These are phyloP conservation scores for Puntigrus tetrazona DNA, from an alignment of 2,113 vertebrate genomes.

Conservation along the genomic window DNA sequence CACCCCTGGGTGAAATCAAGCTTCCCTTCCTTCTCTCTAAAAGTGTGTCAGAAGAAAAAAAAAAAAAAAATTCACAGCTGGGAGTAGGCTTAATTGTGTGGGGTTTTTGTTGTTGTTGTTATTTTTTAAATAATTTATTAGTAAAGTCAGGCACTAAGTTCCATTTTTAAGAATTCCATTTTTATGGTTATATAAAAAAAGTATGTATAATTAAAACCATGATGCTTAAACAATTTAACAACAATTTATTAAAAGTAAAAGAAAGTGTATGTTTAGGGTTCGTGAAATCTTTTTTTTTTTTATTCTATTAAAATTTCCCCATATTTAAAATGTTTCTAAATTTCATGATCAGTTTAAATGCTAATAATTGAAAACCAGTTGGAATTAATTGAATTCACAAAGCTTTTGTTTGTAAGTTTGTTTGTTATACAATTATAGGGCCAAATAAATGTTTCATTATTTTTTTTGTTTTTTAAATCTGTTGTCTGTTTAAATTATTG, in stretches of 20 bases:
- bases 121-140: not conserved
- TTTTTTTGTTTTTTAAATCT: no score
- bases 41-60: not conserved
- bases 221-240: no score
- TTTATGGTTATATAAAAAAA: not conserved
- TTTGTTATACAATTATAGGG: not conserved
- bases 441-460: no score
- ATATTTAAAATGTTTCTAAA: not conserved
- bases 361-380: no score
- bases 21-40: not conserved
- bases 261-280: no score
- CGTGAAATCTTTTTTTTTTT: no score
- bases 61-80: not conserved
- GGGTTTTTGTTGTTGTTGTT: no score
- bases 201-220: not conserved
- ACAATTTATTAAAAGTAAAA: no score
- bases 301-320: not conserved
- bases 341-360: not conserved
- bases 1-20: conserved; percentile 1
- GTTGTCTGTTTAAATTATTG: not conserved
- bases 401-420: no score
- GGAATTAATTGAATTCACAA: no score
- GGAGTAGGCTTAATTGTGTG: not conserved
- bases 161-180: not conserved
- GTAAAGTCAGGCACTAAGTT: not conserved